Evolutionary conservation across 2,113 vertebrate genomes (phyloP).

Genomic region (Murina feae): DNA sequence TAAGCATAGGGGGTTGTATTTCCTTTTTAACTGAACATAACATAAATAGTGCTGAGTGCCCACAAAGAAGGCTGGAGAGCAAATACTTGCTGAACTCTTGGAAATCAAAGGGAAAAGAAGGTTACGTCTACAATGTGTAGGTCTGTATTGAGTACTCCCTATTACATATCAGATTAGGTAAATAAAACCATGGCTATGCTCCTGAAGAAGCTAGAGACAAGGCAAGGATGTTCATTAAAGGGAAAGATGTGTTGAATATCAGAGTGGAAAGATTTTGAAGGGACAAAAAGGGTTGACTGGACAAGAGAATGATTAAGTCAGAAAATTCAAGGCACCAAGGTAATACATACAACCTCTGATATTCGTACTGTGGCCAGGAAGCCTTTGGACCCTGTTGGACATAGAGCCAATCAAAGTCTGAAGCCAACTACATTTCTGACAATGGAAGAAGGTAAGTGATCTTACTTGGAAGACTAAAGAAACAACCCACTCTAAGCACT

Average conservation of each 20-base stretch:
- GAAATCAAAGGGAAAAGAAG: background rate
- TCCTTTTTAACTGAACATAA: background rate
- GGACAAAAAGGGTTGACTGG: background rate
- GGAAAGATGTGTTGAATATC: background rate
- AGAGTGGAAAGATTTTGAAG: background rate
- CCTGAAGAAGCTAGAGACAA: background rate
- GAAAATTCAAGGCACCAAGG: background rate
- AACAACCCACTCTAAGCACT: background rate
- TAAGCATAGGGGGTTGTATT: background rate
- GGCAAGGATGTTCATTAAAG: background rate
- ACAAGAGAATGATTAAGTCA: background rate
- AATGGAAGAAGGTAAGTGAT: background rate
- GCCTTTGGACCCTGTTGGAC: background rate
- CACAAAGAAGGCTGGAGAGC: background rate
- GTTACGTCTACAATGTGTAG: background rate
- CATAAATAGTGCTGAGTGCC: background rate
- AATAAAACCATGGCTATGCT: background rate
- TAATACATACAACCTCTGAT: background rate
- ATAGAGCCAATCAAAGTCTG: background rate
- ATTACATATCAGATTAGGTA: background rate
- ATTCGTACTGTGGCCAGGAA: background rate
- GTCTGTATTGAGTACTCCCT: background rate
- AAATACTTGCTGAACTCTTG: background rate
- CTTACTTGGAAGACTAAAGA: background rate
- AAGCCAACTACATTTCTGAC: background rate